Evolutionary conservation across 1,140 invertebrate genomes (phyloP).

Genomic region (Zaprionus inermis): DNA sequence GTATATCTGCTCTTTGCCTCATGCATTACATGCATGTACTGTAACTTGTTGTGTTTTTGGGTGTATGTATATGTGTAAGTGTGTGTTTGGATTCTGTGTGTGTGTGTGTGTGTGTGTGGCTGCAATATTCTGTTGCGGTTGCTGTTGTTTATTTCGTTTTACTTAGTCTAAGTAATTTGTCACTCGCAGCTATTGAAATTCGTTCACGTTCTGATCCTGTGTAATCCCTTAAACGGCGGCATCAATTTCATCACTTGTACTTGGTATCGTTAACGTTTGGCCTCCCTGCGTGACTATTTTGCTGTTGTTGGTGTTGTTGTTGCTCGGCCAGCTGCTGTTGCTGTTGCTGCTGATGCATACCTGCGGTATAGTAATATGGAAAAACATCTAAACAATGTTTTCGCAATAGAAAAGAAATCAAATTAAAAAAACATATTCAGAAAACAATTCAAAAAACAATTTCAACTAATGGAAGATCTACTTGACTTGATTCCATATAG

Average conservation of each 20-base stretch:
- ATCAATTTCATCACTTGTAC: slow-evolving; percentile 56
- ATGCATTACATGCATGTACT: slow-evolving; percentile 65
- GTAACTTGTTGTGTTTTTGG: slow-evolving; percentile 31
- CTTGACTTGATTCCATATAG: too few species aligned
- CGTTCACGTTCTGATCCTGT: slow-evolving; percentile 34
- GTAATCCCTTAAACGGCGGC: slow-evolving; percentile 5
- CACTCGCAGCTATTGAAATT: slow-evolving; percentile 52
- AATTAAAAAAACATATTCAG: slow-evolving; percentile 37
- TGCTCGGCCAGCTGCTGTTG: slow-evolving; percentile 43
- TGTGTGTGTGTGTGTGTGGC: slow-evolving; percentile 55
- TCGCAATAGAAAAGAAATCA: slow-evolving; percentile 46
- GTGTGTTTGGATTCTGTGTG: slow-evolving; percentile 39
- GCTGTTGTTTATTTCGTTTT: slow-evolving; percentile 49
- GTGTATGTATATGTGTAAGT: slow-evolving; percentile 25
- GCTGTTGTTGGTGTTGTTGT: slow-evolving; percentile 47
- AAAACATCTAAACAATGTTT: slow-evolving; percentile 80
- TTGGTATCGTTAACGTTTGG: slow-evolving; percentile 56
- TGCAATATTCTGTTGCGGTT: slow-evolving; percentile 34
- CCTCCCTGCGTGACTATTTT: slow-evolving; percentile 33
- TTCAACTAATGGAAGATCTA: too few species aligned
- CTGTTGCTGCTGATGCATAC: slow-evolving; percentile 54
- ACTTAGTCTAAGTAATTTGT: slow-evolving; percentile 74
- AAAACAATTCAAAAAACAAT: background rate
- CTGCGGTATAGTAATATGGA: slow-evolving; percentile 73
- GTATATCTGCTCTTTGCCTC: slow-evolving; percentile 31